These are phyloP conservation scores for Neocrepidodera transversa DNA, from an alignment of 2,888 invertebrate species.

Conservation along the genomic window DNA sequence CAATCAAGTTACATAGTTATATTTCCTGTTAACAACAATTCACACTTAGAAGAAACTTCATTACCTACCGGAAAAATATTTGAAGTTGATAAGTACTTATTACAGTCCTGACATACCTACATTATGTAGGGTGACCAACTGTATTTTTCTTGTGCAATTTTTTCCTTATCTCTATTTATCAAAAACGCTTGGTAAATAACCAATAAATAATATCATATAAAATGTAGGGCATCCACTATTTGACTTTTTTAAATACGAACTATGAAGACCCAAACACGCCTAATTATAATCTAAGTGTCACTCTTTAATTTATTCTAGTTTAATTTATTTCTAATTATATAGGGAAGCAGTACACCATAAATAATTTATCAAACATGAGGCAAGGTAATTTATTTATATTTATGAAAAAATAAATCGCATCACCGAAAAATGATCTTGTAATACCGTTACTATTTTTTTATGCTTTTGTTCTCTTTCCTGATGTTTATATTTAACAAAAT, in stretches of 20 bases:
- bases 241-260: background rate
- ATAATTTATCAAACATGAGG: slow-evolving; percentile 5
- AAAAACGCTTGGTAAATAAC: background rate
- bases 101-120: too few relatives aligned
- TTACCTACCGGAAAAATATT: slow-evolving; percentile 1
- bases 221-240: background rate
- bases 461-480: too few relatives aligned
- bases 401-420: too few relatives aligned
- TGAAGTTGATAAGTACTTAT: too few relatives aligned
- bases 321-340: slow-evolving; percentile 6
- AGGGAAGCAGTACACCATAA: background rate
- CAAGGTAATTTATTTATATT: background rate
- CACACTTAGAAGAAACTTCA: slow-evolving; percentile 17
- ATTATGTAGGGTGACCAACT: too few relatives aligned
- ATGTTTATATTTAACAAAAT: too few relatives aligned
- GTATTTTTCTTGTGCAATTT: too few relatives aligned
- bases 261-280: too few relatives aligned
- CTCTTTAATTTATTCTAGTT: slow-evolving; percentile 4
- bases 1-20: background rate
- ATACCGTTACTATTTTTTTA: too few relatives aligned
- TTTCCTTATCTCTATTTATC: too few relatives aligned
- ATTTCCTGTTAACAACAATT: slow-evolving; percentile 18
- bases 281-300: slow-evolving; percentile 2
- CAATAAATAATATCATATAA: background rate
- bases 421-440: too few relatives aligned